These are phyloP conservation scores for Baryphthengus martii DNA, from an alignment of 2,113 vertebrate genomes.

Conservation along the genomic window DNA sequence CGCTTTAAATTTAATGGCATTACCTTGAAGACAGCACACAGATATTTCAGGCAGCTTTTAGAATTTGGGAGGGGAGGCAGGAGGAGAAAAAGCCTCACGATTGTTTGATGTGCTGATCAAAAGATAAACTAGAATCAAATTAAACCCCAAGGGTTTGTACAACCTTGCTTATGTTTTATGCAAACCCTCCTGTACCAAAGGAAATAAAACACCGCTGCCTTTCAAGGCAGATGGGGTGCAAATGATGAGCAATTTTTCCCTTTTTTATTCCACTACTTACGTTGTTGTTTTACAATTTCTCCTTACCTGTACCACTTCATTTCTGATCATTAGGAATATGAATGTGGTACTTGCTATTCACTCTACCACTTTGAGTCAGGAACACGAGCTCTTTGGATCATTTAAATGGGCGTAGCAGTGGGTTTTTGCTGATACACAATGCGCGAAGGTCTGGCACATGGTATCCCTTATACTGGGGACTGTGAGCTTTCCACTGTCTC, in stretches of 20 bases:
- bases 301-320: not conserved
- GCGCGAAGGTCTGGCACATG: not conserved
- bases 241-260: not conserved
- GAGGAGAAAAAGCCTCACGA: not conserved
- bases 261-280: not conserved
- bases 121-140: constrained; percentile 56
- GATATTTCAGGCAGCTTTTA: constrained; percentile 6
- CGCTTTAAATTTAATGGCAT: not conserved
- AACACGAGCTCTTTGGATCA: not conserved
- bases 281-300: not conserved
- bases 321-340: not conserved
- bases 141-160: constrained; percentile 44
- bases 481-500: not conserved
- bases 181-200: constrained; percentile 34
- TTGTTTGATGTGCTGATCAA: constrained; percentile 65
- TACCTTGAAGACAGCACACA: not conserved
- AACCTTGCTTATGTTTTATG: constrained; percentile 53
- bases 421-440: not conserved
- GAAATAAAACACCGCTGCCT: constrained; percentile 4
- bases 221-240: constrained; percentile 34
- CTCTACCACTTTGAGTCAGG: not conserved
- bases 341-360: not conserved
- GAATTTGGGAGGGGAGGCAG: not conserved
- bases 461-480: too few species aligned
- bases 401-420: not conserved